Evolutionary conservation across 2,888 invertebrate species (phyloP).

Genomic region (Ormyrus rosae): DNA sequence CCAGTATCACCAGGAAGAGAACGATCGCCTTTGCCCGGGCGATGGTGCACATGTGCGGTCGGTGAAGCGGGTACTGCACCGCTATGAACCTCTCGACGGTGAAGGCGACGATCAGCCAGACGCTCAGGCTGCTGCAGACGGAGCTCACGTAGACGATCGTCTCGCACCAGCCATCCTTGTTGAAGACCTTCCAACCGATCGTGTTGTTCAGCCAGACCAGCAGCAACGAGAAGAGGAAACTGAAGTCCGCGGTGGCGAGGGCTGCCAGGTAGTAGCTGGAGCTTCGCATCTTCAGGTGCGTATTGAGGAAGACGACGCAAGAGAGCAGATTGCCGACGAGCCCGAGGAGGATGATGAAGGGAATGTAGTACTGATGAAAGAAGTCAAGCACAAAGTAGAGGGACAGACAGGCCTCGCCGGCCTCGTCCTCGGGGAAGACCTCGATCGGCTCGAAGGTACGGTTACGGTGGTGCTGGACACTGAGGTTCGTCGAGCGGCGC

Average conservation of each 20-base stretch:
- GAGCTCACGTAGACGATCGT: constrained; percentile 77
- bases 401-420: constrained; percentile 63
- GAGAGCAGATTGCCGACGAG: constrained; percentile 80
- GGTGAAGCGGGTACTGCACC: constrained; percentile 80
- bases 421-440: constrained; percentile 61
- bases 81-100: constrained; percentile 84
- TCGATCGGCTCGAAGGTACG: constrained; percentile 50
- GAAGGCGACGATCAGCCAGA: constrained; percentile 84
- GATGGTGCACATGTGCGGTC: constrained; percentile 81
- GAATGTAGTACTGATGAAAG: constrained; percentile 79
- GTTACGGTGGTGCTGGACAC: background rate
- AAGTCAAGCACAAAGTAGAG: constrained; percentile 74
- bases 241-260: constrained; percentile 80
- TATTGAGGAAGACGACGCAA: constrained; percentile 80
- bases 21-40: constrained; percentile 79
- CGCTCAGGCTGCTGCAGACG: constrained; percentile 81
- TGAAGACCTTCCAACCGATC: constrained; percentile 76
- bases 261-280: constrained; percentile 82
- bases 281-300: constrained; percentile 80
- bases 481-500: constrained; percentile 11
- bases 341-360: constrained; percentile 79
- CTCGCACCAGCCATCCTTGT: constrained; percentile 80
- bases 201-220: constrained; percentile 78
- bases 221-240: constrained; percentile 78
- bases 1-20: constrained; percentile 73